These are phyloP conservation scores for Coregonus sp. DNA, from an alignment of 2,797 vertebrate species.

Conservation along the genomic window DNA sequence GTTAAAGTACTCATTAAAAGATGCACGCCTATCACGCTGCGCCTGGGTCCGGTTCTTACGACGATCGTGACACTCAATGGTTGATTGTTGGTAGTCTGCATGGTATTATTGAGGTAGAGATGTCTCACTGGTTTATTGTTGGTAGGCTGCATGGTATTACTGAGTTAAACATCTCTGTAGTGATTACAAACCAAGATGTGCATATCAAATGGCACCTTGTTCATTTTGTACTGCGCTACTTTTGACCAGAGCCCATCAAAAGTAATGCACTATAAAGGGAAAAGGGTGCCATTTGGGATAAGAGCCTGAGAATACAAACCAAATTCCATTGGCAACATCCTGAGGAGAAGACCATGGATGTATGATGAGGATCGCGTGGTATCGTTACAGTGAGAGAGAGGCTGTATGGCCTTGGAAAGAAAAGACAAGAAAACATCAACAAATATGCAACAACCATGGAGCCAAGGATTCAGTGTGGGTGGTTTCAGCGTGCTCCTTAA, in stretches of 20 bases:
- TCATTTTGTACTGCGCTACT: not conserved
- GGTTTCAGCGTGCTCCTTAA: constrained; percentile 6
- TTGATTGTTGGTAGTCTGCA: too few species aligned
- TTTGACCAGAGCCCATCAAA: not conserved
- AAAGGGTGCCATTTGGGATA: not conserved
- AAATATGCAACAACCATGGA: constrained; percentile 48
- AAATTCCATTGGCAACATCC: constrained; percentile 58
- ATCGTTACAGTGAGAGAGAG: too few species aligned
- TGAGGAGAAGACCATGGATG: constrained; percentile 27
- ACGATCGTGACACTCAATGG: too few species aligned
- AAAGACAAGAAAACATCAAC: constrained; percentile 36
- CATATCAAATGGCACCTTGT: not conserved
- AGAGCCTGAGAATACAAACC: constrained; percentile 47
- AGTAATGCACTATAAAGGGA: not conserved
- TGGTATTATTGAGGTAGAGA: too few species aligned
- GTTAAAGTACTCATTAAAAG: too few species aligned
- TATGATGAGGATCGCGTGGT: constrained; percentile 1
- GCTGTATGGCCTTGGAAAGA: constrained; percentile 44
- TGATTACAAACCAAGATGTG: not conserved
- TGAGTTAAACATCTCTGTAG: constrained; percentile 37
- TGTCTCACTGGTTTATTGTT: too few species aligned
- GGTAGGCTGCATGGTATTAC: not conserved
- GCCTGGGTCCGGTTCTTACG: too few species aligned
- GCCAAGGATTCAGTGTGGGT: constrained; percentile 42
- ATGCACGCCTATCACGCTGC: too few species aligned